Percentiles rank a stretch among this genome's conserved stretches.
These are phyloP conservation scores for Taenaris catops DNA, from an alignment of 2,888 invertebrate species.

Conservation along the genomic window DNA sequence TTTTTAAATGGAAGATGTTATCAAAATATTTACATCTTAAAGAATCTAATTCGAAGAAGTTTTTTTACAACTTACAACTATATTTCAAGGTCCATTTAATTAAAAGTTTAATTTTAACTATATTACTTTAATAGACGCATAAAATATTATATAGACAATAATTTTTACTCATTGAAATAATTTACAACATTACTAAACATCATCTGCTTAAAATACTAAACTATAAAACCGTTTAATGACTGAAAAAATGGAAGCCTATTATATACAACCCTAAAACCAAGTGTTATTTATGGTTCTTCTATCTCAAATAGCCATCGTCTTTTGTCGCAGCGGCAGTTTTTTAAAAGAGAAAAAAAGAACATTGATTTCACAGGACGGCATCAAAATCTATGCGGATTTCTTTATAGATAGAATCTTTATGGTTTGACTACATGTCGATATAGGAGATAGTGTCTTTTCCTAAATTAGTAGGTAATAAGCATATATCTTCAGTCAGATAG, in stretches of 20 bases:
- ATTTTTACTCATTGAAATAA: not conserved
- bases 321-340: slow-evolving; percentile 63
- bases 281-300: slow-evolving; percentile 70
- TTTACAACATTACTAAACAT: not conserved
- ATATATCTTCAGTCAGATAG: not conserved
- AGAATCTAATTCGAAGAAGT: no score
- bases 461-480: slow-evolving; percentile 5
- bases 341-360: slow-evolving; percentile 45
- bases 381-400: slow-evolving; percentile 54
- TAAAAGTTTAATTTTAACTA: no score
- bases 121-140: not conserved
- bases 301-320: slow-evolving; percentile 53
- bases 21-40: no score
- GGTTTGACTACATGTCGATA: slow-evolving; percentile 40
- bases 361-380: slow-evolving; percentile 43
- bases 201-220: slow-evolving; percentile 2
- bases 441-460: slow-evolving; percentile 19
- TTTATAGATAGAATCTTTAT: slow-evolving; percentile 69
- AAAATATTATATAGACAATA: not conserved
- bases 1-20: no score
- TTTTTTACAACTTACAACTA: no score
- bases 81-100: no score
- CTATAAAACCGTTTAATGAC: slow-evolving; percentile 10
- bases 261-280: slow-evolving; percentile 38
- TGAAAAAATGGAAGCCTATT: slow-evolving; percentile 13